These are phyloP conservation scores for Mimachlamys varia DNA, from an alignment of 2,888 invertebrate genomes.

Conservation along the genomic window DNA sequence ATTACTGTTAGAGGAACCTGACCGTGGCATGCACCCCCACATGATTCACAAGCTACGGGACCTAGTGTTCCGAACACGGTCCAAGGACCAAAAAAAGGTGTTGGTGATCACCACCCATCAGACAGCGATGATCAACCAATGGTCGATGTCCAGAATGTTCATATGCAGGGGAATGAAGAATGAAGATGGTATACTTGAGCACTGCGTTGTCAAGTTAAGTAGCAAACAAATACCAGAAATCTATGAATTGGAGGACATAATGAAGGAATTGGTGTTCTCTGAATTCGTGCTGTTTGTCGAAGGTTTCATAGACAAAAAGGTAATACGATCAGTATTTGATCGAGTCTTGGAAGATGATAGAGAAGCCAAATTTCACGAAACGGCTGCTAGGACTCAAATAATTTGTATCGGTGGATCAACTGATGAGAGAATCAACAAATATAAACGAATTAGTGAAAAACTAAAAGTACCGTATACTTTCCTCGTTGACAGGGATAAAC, in stretches of 20 bases:
- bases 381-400: not conserved
- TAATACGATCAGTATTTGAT: not conserved
- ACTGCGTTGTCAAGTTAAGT: not conserved
- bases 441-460: not conserved
- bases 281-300: not conserved
- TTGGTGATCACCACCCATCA: not conserved
- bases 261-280: not conserved
- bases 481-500: not conserved
- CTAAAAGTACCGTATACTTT: not conserved
- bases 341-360: not conserved
- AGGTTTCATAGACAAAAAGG: not conserved
- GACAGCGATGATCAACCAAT: not conserved
- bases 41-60: conserved; percentile 11
- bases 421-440: not conserved
- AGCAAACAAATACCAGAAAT: not conserved
- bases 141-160: not conserved
- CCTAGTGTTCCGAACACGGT: not conserved
- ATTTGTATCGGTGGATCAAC: not conserved
- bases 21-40: too few relatives aligned
- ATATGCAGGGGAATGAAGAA: not conserved
- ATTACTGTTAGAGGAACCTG: not conserved
- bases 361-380: not conserved
- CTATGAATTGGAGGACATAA: not conserved
- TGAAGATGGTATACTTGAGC: not conserved
- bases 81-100: not conserved